phyloP scores from a whole-genome alignment of 2,113 vertebrate species.

The Sapayoa aenigma region DNA sequence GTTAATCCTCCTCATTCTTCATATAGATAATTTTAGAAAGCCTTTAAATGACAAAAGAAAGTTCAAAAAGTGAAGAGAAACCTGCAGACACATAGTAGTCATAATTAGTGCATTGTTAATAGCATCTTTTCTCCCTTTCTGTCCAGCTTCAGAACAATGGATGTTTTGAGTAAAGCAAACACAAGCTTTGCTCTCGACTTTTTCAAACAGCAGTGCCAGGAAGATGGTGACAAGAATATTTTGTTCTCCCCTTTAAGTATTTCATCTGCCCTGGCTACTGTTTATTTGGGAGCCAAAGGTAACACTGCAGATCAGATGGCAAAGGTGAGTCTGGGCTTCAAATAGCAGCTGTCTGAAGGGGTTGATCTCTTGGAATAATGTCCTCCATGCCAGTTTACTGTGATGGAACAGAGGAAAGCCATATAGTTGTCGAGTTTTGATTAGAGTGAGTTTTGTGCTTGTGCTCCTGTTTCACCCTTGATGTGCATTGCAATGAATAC shows the following conservation, averaged over 20 bases:
- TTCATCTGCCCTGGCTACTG: slow-evolving; percentile 83
- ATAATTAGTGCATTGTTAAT: background rate
- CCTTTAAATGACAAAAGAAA: background rate
- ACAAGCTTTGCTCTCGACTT: slow-evolving; percentile 82
- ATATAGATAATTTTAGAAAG: background rate
- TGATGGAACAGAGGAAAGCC: background rate
- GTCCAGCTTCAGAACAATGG: slow-evolving; percentile 74
- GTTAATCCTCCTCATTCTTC: background rate
- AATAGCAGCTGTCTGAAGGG: background rate
- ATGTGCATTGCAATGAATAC: background rate
- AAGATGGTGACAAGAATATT: slow-evolving; percentile 68
- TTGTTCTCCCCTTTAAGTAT: slow-evolving; percentile 87
- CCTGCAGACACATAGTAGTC: background rate
- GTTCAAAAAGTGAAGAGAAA: background rate
- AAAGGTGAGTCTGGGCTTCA: slow-evolving; percentile 71
- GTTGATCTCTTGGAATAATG: background rate
- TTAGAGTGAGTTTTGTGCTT: background rate
- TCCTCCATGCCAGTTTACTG: background rate
- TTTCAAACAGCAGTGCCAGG: slow-evolving; percentile 74
- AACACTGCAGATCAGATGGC: slow-evolving; percentile 86
- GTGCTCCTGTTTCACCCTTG: background rate
- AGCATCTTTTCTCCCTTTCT: background rate
- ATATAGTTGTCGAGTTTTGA: background rate
- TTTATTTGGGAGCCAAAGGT: slow-evolving; percentile 83
- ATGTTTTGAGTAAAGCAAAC: slow-evolving; percentile 75